Evolutionary conservation across 2,888 invertebrate species (phyloP).

Genomic region (Mythimna albipuncta): DNA sequence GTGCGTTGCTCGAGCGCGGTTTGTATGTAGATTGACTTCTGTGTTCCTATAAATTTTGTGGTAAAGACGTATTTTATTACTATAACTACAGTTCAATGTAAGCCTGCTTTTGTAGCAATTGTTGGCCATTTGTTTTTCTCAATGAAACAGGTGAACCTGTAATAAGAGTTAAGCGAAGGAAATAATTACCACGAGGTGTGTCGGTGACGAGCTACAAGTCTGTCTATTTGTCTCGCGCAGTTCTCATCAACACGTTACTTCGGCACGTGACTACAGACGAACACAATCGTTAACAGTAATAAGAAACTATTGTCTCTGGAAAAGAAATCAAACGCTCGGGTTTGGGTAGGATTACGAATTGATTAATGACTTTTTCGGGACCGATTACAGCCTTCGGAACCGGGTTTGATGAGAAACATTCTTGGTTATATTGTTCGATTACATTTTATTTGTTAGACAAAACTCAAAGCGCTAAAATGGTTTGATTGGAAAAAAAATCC

Average conservation of each 20-base stretch:
- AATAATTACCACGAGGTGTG: slow-evolving; percentile 13
- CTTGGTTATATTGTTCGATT: background rate
- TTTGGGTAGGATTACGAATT: slow-evolving; percentile 8
- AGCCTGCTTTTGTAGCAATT: too few relatives aligned
- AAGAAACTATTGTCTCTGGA: slow-evolving; percentile 19
- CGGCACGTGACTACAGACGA: slow-evolving; percentile 24
- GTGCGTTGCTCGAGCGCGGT: too few relatives aligned
- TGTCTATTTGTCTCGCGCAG: background rate
- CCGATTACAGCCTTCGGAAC: background rate
- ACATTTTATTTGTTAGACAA: too few relatives aligned
- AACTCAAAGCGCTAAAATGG: too few relatives aligned
- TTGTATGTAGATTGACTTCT: too few relatives aligned
- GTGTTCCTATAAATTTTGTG: too few relatives aligned
- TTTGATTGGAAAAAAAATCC: too few relatives aligned
- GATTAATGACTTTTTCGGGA: slow-evolving; percentile 3
- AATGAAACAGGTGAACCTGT: background rate
- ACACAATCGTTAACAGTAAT: slow-evolving; percentile 2
- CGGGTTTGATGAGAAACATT: background rate
- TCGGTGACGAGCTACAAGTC: slow-evolving; percentile 13
- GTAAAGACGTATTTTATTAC: too few relatives aligned
- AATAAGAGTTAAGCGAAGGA: background rate
- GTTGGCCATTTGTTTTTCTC: too few relatives aligned
- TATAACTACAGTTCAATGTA: too few relatives aligned
- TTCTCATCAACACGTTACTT: slow-evolving; percentile 23
- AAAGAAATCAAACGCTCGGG: background rate